phyloP scores from a whole-genome alignment of 1,140 invertebrate genomes.

The Agraylea sexmaculata region DNA sequence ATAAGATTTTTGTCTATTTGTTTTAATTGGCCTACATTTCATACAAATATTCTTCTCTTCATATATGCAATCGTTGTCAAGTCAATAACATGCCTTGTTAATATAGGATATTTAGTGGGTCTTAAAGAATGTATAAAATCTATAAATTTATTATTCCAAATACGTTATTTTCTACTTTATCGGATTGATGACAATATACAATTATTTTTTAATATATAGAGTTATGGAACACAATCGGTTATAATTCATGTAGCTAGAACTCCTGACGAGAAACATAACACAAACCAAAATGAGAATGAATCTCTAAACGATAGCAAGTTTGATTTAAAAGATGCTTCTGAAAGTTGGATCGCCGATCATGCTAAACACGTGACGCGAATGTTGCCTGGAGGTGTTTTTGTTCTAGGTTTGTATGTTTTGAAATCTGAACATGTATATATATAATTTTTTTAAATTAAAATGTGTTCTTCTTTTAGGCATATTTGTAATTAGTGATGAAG shows the following conservation, averaged over 20 bases:
- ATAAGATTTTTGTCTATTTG: too few species aligned
- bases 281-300: constrained; percentile 22
- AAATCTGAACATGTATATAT: too few species aligned
- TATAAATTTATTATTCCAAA: too few species aligned
- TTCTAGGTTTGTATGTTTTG: constrained; percentile 51
- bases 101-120: too few species aligned
- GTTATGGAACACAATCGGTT: constrained; percentile 49
- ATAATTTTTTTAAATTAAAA: too few species aligned
- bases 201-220: constrained; percentile 35
- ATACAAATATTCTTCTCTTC: too few species aligned
- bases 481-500: constrained; percentile 40
- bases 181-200: too few species aligned
- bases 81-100: too few species aligned
- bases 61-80: too few species aligned
- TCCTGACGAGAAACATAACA: constrained; percentile 41
- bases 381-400: constrained; percentile 69
- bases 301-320: not conserved
- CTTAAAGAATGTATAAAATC: too few species aligned
- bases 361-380: constrained; percentile 63
- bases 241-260: constrained; percentile 61
- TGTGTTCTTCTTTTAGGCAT: constrained; percentile 33
- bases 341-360: constrained; percentile 54
- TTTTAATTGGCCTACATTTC: too few species aligned
- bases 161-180: too few species aligned
- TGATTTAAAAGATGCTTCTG: constrained; percentile 36